Evolutionary conservation across 2,797 vertebrate genomes (phyloP).

Genomic region (Passerculus sandwichensis): DNA sequence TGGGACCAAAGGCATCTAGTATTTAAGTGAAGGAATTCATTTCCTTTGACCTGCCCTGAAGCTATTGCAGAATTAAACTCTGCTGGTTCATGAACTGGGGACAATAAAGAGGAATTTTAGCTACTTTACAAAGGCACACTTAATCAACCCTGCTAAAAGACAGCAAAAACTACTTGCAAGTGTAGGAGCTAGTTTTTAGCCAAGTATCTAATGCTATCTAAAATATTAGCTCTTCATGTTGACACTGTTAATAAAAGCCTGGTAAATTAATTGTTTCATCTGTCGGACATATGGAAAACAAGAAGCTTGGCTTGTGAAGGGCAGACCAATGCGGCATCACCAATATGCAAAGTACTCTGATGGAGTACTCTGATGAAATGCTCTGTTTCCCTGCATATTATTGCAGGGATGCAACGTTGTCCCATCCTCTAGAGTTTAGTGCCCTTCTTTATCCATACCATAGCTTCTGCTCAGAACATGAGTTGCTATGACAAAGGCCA

Average conservation of each 20-base stretch:
- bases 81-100: neutral
- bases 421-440: neutral
- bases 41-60: neutral
- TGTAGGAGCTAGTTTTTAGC: neutral
- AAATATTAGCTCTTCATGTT: neutral
- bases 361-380: neutral
- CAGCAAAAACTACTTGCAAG: neutral
- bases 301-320: neutral
- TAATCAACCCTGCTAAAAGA: neutral
- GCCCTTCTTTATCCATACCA: neutral
- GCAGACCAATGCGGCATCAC: neutral
- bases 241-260: neutral
- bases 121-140: neutral
- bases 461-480: neutral
- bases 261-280: neutral
- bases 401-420: fast-evolving
- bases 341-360: neutral
- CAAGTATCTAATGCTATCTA: neutral
- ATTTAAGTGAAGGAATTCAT: neutral
- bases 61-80: neutral
- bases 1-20: neutral
- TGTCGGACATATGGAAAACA: neutral
- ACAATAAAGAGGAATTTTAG: neutral
- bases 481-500: neutral
- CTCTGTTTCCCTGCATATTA: neutral